Conservation (phyloP, 2,888 invertebrate genomes). For the Chymomyza fuscimana region DNA sequence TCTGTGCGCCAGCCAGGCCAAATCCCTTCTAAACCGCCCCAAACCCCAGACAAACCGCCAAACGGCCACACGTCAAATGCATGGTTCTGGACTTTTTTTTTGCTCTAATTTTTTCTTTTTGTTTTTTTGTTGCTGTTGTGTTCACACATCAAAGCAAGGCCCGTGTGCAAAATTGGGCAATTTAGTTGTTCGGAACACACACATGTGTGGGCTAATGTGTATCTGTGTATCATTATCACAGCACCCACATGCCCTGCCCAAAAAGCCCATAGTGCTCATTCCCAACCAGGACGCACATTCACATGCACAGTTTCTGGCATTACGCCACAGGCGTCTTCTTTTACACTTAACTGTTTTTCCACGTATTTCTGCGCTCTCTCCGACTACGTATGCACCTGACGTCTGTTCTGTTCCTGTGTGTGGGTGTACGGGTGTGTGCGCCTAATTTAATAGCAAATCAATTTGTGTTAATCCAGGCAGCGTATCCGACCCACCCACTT, state of each 20-base stretch:
- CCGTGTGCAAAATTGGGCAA: conserved; percentile 64
- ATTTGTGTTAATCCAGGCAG: conserved; percentile 69
- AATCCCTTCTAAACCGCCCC: background rate
- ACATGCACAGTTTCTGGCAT: conserved; percentile 25
- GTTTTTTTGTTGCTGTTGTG: conserved; percentile 42
- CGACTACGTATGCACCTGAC: conserved; percentile 21
- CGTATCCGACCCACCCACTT: conserved; percentile 56
- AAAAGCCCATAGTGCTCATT: conserved; percentile 9
- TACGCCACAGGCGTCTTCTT: conserved; percentile 68
- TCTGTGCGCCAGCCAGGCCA: conserved; percentile 41
- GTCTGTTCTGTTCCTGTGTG: conserved; percentile 12
- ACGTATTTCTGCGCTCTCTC: conserved; percentile 45
- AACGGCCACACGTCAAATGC: conserved; percentile 31
- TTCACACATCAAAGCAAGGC: conserved; percentile 66
- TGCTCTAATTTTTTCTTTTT: conserved; percentile 29
- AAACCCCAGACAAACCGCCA: background rate
- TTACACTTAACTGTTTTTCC: conserved; percentile 73
- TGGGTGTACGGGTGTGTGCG: conserved; percentile 38
- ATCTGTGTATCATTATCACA: conserved; percentile 71
- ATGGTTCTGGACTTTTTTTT: conserved; percentile 28
- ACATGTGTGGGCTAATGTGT: conserved; percentile 13
- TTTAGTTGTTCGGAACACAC: conserved; percentile 40
- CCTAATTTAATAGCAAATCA: conserved; percentile 77
- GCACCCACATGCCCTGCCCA: conserved; percentile 56
- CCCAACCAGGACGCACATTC: too few species aligned